Conservation (phyloP, 2,888 invertebrate species). For the Reticulitermes lucifugus region DNA sequence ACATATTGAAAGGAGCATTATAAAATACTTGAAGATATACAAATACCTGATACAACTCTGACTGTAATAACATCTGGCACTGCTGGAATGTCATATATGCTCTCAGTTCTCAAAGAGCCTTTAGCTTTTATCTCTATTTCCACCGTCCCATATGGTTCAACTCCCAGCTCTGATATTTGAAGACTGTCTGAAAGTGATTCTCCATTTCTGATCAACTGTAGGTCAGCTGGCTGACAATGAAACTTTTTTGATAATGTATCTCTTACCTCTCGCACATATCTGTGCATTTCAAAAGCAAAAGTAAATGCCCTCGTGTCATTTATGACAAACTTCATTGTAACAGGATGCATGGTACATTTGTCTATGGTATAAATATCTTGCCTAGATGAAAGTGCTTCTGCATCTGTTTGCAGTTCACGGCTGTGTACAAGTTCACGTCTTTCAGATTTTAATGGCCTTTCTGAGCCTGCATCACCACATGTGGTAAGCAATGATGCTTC, state of each 20-base stretch:
- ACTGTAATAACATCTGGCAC: slow-evolving; percentile 71
- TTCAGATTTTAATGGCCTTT: neutral
- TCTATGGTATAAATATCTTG: neutral
- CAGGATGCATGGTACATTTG: neutral
- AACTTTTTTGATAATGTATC: neutral
- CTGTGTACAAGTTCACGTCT: neutral
- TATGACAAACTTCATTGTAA: slow-evolving; percentile 18
- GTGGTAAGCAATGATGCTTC: neutral
- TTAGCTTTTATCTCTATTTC: slow-evolving; percentile 59
- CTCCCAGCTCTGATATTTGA: slow-evolving; percentile 57
- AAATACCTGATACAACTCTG: slow-evolving; percentile 63
- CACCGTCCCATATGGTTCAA: slow-evolving; percentile 58
- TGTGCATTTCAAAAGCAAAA: neutral
- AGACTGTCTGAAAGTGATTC: slow-evolving; percentile 53
- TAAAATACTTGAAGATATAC: neutral
- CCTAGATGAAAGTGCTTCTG: neutral
- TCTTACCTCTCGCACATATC: neutral
- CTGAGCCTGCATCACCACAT: neutral
- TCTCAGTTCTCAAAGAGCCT: slow-evolving; percentile 18
- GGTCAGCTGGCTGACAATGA: neutral
- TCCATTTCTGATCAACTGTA: neutral
- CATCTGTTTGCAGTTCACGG: neutral
- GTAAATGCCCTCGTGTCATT: neutral
- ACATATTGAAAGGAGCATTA: no score
- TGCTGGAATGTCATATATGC: neutral